These are phyloP conservation scores for Peromyscus attwateri DNA, from an alignment of 2,797 vertebrate genomes.

Conservation along the genomic window DNA sequence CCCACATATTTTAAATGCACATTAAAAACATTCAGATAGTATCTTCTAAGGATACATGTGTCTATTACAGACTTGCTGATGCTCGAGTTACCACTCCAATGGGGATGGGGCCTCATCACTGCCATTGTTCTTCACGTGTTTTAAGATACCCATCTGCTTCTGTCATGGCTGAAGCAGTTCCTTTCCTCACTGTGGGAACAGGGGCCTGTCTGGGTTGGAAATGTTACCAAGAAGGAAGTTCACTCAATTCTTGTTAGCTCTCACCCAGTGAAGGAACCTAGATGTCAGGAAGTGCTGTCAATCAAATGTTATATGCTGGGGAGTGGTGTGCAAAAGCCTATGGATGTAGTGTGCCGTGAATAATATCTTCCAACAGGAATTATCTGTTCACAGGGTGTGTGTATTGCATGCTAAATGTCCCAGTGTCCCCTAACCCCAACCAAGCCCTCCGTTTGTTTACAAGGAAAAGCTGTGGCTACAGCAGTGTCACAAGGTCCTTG, in stretches of 20 bases:
- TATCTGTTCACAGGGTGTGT: fast-evolving
- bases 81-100: constrained; percentile 24
- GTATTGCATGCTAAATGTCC: fast-evolving
- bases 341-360: neutral
- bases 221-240: neutral
- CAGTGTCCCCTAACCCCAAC: no score
- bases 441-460: neutral
- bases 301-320: fast-evolving
- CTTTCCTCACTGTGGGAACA: constrained; percentile 48
- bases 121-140: constrained; percentile 62
- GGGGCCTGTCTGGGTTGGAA: neutral
- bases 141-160: constrained; percentile 81
- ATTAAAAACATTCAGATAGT: constrained; percentile 72
- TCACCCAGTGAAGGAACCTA: neutral
- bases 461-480: neutral
- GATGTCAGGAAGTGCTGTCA: neutral
- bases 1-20: constrained; percentile 66
- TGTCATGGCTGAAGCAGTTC: constrained; percentile 67
- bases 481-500: neutral
- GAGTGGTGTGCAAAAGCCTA: no score
- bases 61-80: constrained; percentile 67
- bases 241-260: neutral
- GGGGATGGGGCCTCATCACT: constrained; percentile 59
- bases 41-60: constrained; percentile 76
- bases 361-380: neutral